Conservation (phyloP, 2,888 invertebrate genomes). For the Elmis aenea region DNA sequence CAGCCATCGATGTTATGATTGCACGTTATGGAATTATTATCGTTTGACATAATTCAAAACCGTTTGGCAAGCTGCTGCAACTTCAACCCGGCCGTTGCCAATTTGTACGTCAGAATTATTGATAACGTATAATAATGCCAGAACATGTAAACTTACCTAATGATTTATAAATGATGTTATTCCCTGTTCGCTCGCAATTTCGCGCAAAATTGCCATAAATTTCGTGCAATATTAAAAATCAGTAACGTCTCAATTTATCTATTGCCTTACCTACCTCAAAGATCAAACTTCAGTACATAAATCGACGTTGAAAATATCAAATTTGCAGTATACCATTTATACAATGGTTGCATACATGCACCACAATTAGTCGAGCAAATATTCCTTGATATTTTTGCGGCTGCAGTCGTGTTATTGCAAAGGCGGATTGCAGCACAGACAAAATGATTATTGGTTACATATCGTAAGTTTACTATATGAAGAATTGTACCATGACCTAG, state of each 20-base stretch:
- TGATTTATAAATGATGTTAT: constrained; percentile 24
- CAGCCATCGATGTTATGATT: too few relatives aligned
- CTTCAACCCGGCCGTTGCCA: too few relatives aligned
- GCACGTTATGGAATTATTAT: too few relatives aligned
- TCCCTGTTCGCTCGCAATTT: constrained; percentile 18
- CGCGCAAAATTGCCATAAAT: constrained; percentile 19
- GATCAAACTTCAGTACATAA: constrained; percentile 35
- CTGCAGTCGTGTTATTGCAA: too few relatives aligned
- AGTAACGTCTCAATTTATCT: constrained; percentile 21
- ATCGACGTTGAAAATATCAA: constrained; percentile 37
- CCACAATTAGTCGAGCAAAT: constrained; percentile 6
- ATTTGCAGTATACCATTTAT: constrained; percentile 38
- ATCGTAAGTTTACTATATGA: constrained; percentile 35
- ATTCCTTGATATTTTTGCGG: too few relatives aligned
- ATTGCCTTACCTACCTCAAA: constrained; percentile 36
- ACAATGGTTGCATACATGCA: constrained; percentile 27
- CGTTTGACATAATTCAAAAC: too few relatives aligned
- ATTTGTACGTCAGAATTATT: constrained; percentile 21
- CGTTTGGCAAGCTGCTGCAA: too few relatives aligned
- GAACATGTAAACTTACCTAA: background rate
- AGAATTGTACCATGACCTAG: constrained; percentile 33
- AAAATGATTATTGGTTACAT: constrained; percentile 45
- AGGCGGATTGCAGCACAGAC: constrained; percentile 35
- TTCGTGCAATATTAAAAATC: constrained; percentile 10
- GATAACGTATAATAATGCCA: constrained; percentile 15